Conservation (phyloP, 2,797 vertebrate species). For the Xenopus petersii region DNA sequence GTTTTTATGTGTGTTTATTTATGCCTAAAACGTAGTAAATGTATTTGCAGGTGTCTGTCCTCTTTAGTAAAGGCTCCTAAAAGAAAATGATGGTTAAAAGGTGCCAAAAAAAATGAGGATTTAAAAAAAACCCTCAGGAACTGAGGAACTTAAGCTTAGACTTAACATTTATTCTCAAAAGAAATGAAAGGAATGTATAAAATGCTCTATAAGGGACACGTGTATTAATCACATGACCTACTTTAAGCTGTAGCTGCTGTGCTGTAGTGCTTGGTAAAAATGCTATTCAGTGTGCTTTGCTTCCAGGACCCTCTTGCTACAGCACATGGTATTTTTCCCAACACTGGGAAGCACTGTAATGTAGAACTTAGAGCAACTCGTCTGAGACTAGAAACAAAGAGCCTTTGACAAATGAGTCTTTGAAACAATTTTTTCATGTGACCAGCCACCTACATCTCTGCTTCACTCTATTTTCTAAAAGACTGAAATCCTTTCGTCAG, state of each 20-base stretch:
- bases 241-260: constrained; percentile 52
- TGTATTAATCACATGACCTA: constrained; percentile 36
- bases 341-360: constrained; percentile 36
- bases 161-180: neutral
- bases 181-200: constrained; percentile 53
- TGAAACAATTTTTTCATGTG: constrained; percentile 56
- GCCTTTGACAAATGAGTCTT: constrained; percentile 58
- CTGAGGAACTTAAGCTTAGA: too few relatives aligned
- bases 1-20: too few relatives aligned
- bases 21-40: too few relatives aligned
- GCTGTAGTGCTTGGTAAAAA: constrained; percentile 56
- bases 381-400: constrained; percentile 58
- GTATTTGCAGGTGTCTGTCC: too few relatives aligned
- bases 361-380: constrained; percentile 50
- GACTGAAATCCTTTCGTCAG: too few relatives aligned
- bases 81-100: too few relatives aligned
- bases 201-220: constrained; percentile 39
- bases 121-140: too few relatives aligned
- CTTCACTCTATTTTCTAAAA: neutral
- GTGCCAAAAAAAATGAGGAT: too few relatives aligned
- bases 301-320: constrained; percentile 46
- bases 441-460: constrained; percentile 27
- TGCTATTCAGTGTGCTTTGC: constrained; percentile 53
- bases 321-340: constrained; percentile 46
- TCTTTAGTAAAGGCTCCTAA: too few relatives aligned